A percentile compares a stretch with the other conserved stretches of the same genome.
These are phyloP conservation scores for Chrysoperla carnea DNA, from an alignment of 1,140 invertebrate genomes.

Conservation along the genomic window DNA sequence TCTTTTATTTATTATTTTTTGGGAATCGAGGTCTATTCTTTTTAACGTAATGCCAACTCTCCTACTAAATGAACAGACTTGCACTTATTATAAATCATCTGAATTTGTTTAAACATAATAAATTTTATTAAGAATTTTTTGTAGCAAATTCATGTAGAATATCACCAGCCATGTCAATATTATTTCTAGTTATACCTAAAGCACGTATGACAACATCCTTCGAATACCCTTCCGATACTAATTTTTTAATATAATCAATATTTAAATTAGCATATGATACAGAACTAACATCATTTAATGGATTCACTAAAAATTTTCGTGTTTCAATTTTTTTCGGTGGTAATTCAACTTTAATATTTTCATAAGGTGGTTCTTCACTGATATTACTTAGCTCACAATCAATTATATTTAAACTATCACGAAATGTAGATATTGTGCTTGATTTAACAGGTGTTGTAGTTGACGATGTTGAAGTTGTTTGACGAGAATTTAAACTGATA, in stretches of 20 bases:
- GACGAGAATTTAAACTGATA: constrained; percentile 4
- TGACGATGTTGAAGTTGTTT: constrained; percentile 9
- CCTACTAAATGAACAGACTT: too few relatives aligned
- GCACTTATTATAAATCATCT: too few relatives aligned
- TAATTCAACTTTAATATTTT: constrained; percentile 12
- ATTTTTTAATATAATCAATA: constrained; percentile 71
- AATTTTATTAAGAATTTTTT: constrained; percentile 20
- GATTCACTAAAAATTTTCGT: constrained; percentile 9
- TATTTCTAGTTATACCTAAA: constrained; percentile 77
- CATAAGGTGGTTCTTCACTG: constrained; percentile 8
- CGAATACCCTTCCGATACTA: constrained; percentile 76
- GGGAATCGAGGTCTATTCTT: too few relatives aligned
- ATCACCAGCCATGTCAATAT: constrained; percentile 87
- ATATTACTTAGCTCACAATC: not conserved
- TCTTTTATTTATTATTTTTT: too few relatives aligned
- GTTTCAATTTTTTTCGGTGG: constrained; percentile 12
- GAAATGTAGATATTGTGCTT: constrained; percentile 19
- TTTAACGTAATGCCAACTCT: too few relatives aligned
- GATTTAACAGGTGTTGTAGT: constrained; percentile 15
- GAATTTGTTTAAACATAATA: too few relatives aligned
- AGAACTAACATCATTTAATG: constrained; percentile 17
- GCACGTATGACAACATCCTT: constrained; percentile 80
- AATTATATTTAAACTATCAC: constrained; percentile 4
- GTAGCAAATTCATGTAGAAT: constrained; percentile 83
- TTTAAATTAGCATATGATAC: constrained; percentile 75